Percentiles rank a stretch among this genome's conserved stretches.
These are phyloP conservation scores for Limosa lapponica DNA, from an alignment of 2,797 vertebrate species.

Conservation along the genomic window DNA sequence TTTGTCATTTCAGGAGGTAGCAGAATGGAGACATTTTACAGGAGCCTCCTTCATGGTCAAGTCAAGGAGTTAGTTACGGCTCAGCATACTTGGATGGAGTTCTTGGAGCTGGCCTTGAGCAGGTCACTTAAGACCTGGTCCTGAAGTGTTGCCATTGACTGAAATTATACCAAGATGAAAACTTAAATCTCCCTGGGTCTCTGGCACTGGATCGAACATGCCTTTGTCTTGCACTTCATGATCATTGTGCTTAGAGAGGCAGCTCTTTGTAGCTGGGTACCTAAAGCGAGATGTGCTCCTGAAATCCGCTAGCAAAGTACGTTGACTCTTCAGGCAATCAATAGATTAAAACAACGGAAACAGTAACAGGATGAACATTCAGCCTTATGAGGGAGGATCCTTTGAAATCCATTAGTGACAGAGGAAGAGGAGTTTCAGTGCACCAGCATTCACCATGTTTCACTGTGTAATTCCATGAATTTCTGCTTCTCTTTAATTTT, in stretches of 20 bases:
- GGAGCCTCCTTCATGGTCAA: background rate
- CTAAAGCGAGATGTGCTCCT: background rate
- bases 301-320: background rate
- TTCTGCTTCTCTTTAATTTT: slow-evolving; percentile 24
- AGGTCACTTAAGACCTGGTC: background rate
- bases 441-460: background rate
- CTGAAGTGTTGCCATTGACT: background rate
- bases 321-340: background rate
- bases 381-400: background rate
- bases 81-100: background rate
- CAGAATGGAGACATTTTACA: background rate
- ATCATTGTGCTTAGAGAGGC: background rate
- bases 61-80: background rate
- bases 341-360: background rate
- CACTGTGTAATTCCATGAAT: background rate
- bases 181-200: background rate
- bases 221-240: background rate
- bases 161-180: background rate
- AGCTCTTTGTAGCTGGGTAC: background rate
- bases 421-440: background rate
- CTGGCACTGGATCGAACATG: background rate
- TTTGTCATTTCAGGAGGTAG: background rate
- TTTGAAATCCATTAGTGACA: background rate
- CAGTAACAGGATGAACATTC: background rate
- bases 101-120: background rate